Base-by-base conservation (phyloP, 2,888 invertebrate genomes). In the Tridacna crocea region DNA sequence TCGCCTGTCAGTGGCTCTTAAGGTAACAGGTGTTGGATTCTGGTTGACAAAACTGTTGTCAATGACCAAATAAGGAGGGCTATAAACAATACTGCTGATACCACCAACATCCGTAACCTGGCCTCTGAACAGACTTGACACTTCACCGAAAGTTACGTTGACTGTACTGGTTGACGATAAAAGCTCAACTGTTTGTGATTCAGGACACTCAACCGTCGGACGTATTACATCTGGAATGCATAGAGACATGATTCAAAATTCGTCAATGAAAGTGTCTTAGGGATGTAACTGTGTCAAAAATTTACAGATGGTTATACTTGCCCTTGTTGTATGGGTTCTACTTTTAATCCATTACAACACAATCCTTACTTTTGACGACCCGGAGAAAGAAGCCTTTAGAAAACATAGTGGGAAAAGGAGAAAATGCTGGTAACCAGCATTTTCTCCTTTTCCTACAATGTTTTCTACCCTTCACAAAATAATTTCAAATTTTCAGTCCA, bases 131-230 rank as follows among this genome's bases (percentile, higher is more conserved):
- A 8, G 11, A 19, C 66, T 36, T 15, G 55, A 55, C 3, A 19
- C 17, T 46, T 51, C 51, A 51, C 70, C 70, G n/a, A 70, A 70
- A 13, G 70, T 70, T 22, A 70, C 24, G 3, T 70, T 51, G 48
- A 19, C 12, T 51, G 24, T 51, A 0, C 51, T 24, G 19, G 51
- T 24, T 17, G 70, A 51, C 8, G 46, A 51, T 24, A 17, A 3
- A 15, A 78, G 19, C 13, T 26, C 11, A 15, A 78, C 17, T 6
- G 22, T 65, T 10, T 15, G 17, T 2, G 82, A 79, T 12, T 0
- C 17, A 17, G 82, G 82, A 47, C 82, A 83, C 15, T 15, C 11
- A 19, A 83, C 47, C 8, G 13, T 48, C 11, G 82, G 82, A n/a
- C 55, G 48, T 58, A 65, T 74, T 0, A 13, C 65, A 73, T 83